phyloP scores from a whole-genome alignment of 1,140 invertebrate species.

The Aporrectodea caliginosa region DNA sequence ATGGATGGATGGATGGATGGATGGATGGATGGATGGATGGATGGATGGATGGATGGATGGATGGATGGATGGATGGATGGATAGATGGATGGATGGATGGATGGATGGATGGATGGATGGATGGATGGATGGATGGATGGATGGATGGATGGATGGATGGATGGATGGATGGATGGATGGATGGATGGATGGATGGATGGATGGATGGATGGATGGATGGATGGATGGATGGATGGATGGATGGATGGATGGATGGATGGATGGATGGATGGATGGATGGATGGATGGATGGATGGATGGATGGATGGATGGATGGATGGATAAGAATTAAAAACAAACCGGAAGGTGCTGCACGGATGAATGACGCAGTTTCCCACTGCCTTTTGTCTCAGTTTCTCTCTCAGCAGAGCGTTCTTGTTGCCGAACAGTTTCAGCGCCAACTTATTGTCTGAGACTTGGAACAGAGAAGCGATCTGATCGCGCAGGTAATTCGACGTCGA shows the following conservation, averaged over 20 bases:
- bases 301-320: conserved; percentile 24
- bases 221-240: not conserved
- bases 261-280: conserved; percentile 24
- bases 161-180: not conserved
- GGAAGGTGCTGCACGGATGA: not conserved
- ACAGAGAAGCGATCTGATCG: not conserved
- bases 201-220: not conserved
- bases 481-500: not conserved
- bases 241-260: conserved; percentile 23
- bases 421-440: not conserved
- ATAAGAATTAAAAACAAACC: not conserved
- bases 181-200: not conserved
- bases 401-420: not conserved
- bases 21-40: conserved; percentile 13
- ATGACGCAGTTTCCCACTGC: not conserved
- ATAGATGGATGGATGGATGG: too few relatives aligned
- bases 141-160: not conserved
- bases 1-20: not conserved
- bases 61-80: too few relatives aligned
- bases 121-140: not conserved
- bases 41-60: conserved; percentile 7
- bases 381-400: not conserved
- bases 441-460: not conserved
- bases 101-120: not conserved
- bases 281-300: conserved; percentile 24